Percentiles rank a stretch among this genome's conserved stretches.
phyloP scores from a whole-genome alignment of 2,113 vertebrate species.

The Percopsis transmontana region DNA sequence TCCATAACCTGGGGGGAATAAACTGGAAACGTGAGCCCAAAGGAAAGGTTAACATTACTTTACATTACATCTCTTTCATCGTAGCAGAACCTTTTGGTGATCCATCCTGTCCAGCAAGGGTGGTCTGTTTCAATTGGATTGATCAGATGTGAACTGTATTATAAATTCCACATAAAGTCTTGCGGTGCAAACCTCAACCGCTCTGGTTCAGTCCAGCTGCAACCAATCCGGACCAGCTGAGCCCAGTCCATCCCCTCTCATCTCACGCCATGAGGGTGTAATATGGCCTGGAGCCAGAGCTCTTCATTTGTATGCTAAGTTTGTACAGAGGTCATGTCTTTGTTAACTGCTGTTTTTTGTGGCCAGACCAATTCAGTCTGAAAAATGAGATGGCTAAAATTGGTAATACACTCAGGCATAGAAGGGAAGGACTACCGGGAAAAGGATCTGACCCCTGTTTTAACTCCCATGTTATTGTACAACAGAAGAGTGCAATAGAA shows the following conservation, averaged over 20 bases:
- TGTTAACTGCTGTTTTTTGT: conserved; percentile 37
- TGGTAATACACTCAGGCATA: conserved; percentile 27
- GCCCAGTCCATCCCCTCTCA: conserved; percentile 9
- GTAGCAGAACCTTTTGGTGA: conserved; percentile 13
- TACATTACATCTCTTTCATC: no score
- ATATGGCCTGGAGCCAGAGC: conserved; percentile 31
- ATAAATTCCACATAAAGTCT: no score
- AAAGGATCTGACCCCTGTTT: conserved; percentile 40
- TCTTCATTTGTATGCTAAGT: conserved; percentile 48
- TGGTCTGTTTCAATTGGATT: conserved; percentile 33
- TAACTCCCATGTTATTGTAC: conserved; percentile 12
- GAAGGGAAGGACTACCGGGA: neutral
- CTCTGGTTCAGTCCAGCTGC: neutral
- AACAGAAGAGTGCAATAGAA: neutral
- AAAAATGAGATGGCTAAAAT: conserved; percentile 39
- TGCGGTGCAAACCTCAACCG: no score
- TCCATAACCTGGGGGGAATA: conserved; percentile 16
- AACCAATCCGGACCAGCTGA: no score
- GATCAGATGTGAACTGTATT: neutral
- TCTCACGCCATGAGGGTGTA: conserved; percentile 15
- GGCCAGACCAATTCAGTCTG: conserved; percentile 17
- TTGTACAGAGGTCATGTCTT: conserved; percentile 51
- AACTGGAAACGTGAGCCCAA: neutral
- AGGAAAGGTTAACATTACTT: no score
- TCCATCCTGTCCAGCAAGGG: conserved; percentile 3